phyloP scores from a whole-genome alignment of 2,888 invertebrate species.

The Chrysotoxum bicinctum region DNA sequence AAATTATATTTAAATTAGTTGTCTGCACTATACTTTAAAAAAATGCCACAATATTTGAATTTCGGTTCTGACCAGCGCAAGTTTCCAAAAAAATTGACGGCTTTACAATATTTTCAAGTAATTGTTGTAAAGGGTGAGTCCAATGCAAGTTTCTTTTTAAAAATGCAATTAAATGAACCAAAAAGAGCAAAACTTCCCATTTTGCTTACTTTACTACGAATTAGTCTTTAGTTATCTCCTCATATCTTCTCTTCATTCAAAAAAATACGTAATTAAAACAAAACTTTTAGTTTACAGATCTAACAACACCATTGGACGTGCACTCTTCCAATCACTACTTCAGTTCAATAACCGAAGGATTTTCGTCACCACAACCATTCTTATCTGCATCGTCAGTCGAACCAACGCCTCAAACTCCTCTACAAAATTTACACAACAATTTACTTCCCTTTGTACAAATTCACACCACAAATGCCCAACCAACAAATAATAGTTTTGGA shows the following conservation, averaged over 20 bases:
- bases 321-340: conserved; percentile 66
- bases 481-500: conserved; percentile 77
- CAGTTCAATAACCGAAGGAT: conserved; percentile 63
- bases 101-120: too few relatives aligned
- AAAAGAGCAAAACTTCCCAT: too few relatives aligned
- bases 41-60: too few relatives aligned
- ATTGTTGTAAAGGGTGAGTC: too few relatives aligned
- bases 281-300: conserved; percentile 57
- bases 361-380: conserved; percentile 51
- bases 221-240: too few relatives aligned
- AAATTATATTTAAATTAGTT: too few relatives aligned
- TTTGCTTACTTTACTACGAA: too few relatives aligned
- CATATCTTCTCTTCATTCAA: background rate
- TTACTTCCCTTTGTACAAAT: conserved; percentile 79
- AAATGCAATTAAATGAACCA: too few relatives aligned
- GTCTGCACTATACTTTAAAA: too few relatives aligned
- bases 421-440: conserved; percentile 39
- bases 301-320: conserved; percentile 55
- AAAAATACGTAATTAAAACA: background rate
- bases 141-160: too few relatives aligned
- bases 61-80: too few relatives aligned
- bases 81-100: too few relatives aligned
- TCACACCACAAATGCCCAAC: conserved; percentile 79
- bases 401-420: conserved; percentile 24
- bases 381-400: conserved; percentile 22